Percentiles rank a stretch among this genome's conserved stretches.
Evolutionary conservation across 2,888 invertebrate genomes (phyloP).

Genomic region (Neocrepidodera transversa): DNA sequence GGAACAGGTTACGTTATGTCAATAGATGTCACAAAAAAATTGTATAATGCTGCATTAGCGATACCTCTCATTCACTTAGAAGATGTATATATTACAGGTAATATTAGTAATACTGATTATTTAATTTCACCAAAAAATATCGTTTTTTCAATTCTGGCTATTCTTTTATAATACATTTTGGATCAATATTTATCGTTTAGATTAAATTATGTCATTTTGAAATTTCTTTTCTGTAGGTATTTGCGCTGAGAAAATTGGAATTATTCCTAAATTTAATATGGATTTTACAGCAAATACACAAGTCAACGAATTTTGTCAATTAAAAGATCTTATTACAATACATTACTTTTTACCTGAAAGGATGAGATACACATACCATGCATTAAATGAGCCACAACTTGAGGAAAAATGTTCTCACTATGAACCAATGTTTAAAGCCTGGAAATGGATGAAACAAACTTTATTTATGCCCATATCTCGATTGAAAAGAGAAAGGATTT

Average conservation of each 20-base stretch:
- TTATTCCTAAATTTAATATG: constrained; percentile 35
- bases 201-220: too few species aligned
- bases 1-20: constrained; percentile 84
- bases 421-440: constrained; percentile 8
- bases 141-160: too few species aligned
- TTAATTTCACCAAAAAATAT: not conserved
- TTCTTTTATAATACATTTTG: too few species aligned
- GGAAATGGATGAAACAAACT: constrained; percentile 4
- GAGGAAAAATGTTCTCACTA: constrained; percentile 11
- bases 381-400: constrained; percentile 2
- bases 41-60: constrained; percentile 72
- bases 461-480: constrained; percentile 13
- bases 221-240: constrained; percentile 43
- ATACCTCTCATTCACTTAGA: constrained; percentile 79
- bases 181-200: too few species aligned
- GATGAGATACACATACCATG: constrained; percentile 32
- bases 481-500: constrained; percentile 11
- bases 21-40: constrained; percentile 67
- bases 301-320: constrained; percentile 38
- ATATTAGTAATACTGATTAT: too few species aligned
- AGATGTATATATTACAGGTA: constrained; percentile 82
- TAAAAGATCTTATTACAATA: constrained; percentile 39
- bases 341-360: constrained; percentile 39
- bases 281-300: constrained; percentile 38
- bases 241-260: constrained; percentile 40